phyloP scores from a whole-genome alignment of 2,113 vertebrate species.

The Odocoileus hemionus region DNA sequence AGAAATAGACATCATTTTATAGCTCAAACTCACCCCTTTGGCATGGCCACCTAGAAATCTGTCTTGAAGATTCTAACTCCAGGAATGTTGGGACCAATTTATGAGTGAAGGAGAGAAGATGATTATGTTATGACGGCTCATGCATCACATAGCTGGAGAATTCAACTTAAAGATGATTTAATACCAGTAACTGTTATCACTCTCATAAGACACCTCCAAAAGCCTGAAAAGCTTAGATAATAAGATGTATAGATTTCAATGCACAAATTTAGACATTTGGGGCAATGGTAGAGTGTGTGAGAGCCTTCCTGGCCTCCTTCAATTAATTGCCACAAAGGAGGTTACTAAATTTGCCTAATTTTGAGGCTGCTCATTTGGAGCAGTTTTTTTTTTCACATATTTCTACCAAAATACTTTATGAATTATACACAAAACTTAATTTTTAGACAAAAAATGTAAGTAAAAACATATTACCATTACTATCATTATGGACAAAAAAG shows the following conservation, averaged over 20 bases:
- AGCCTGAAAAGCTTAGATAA: background rate
- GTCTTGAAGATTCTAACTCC: background rate
- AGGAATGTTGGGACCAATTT: background rate
- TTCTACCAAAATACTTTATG: background rate
- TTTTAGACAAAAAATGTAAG: background rate
- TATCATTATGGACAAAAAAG: background rate
- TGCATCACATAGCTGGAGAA: background rate
- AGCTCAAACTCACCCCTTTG: background rate
- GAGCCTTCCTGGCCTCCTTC: background rate
- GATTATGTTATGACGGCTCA: too few relatives aligned
- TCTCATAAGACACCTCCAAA: background rate
- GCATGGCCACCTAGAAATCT: background rate
- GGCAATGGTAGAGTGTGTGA: background rate
- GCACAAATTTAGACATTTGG: background rate
- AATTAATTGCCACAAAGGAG: background rate
- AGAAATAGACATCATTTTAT: background rate
- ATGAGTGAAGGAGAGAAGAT: background rate
- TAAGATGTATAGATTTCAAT: background rate
- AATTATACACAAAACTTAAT: background rate
- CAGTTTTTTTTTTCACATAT: background rate
- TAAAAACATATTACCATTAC: background rate
- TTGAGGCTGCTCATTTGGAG: background rate
- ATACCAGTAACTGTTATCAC: background rate
- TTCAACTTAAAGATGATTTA: background rate
- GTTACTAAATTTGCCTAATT: background rate